Evolutionary conservation across 2,113 vertebrate genomes (phyloP), one percentile per base, ranked within the genome.

Genomic region (Sitta europaea): DNA sequence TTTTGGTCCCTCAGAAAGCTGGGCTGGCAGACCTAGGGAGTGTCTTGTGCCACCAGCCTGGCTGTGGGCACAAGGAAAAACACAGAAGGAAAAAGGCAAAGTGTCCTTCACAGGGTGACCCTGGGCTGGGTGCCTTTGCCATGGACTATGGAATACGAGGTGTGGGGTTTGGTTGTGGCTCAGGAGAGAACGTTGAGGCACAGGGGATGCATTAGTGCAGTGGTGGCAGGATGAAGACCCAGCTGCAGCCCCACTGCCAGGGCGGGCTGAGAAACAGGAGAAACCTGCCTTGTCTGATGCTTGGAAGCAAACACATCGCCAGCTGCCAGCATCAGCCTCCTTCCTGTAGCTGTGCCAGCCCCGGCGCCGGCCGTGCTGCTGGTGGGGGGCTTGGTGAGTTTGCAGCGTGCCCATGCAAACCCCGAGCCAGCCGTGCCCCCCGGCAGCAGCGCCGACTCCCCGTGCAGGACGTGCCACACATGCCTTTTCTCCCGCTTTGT

Each of bases 171-270:
- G 59, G 53, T 22, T 33, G 51, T 38, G 40, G 72, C 35, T 75
- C 19, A 4, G 10, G 42, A 63, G 35, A 55, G 61, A 38, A 31
- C 7, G 0, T 0, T 0, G 4, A 38, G 36, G 72, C 13, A 2
- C 4, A 2, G 54, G 40, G 54, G 22, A 77, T 0, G 0, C 2
- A 2, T 14, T 0, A 31, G 13, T 3, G 40, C 1, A 2, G 11
- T 5, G 2, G 58, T 7, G 1, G 67, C 33, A 48, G 57, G 71
- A 47, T 14, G n/a, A 33, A 55, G 62, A 71, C 53, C 43, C 8
- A 53, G 43, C 27, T 75, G 92, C 5, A 3, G 40, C 65, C 24
- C 76, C 5, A 5, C 76, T 63, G 71, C 57, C 71, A 45, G 57
- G 38, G 47, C 25, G 5, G 75, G 66, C 83, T 12, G 43, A 29